A percentile compares a stretch with the other conserved stretches of the same genome.
Evolutionary conservation across 2,113 vertebrate genomes (phyloP).

Genomic region (Cryptoleucopteryx plumbea): DNA sequence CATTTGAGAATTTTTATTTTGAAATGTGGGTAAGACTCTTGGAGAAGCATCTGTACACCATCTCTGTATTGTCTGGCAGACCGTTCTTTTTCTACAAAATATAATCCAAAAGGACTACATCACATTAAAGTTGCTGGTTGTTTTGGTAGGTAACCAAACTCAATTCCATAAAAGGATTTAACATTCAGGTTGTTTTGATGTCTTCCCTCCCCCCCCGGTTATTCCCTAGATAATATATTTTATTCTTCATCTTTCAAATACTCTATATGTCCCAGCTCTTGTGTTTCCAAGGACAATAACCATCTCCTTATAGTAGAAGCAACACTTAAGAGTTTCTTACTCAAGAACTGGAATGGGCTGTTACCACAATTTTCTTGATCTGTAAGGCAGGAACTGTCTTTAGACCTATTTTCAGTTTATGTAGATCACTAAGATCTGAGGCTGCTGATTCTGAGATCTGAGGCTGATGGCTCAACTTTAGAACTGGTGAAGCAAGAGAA

Average conservation of each 20-base stretch:
- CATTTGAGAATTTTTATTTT: neutral
- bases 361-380: neutral
- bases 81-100: neutral
- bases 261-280: neutral
- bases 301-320: neutral
- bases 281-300: neutral
- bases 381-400: neutral
- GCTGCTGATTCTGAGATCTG: neutral
- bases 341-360: neutral
- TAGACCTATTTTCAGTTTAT: neutral
- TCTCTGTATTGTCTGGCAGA: neutral
- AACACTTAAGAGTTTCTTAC: neutral
- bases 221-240: neutral
- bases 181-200: neutral
- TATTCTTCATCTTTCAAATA: neutral
- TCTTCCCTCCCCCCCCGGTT: accelerated
- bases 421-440: neutral
- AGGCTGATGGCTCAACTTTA: neutral
- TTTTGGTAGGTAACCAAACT: neutral
- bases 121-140: neutral
- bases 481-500: neutral
- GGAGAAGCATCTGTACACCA: neutral
- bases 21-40: neutral
- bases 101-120: neutral
- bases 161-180: neutral